phyloP scores from a whole-genome alignment of 37 sponge, comb jelly and placozoan genomes.

The Oopsacas minuta region DNA sequence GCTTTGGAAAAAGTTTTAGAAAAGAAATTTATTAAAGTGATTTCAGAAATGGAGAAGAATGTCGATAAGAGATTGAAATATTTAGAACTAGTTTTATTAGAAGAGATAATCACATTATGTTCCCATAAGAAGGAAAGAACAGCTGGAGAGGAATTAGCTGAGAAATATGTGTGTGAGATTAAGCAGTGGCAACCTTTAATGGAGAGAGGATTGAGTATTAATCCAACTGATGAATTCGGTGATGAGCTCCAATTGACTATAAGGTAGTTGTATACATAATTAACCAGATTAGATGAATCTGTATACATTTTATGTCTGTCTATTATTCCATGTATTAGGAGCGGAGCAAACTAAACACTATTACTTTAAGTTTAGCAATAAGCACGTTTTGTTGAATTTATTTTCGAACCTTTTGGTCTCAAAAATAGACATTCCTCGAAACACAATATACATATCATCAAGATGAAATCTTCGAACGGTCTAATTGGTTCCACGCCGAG shows the following conservation, averaged over 20 bases:
- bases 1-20: background rate
- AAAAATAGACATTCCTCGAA: too few relatives aligned
- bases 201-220: background rate
- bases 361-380: too few relatives aligned
- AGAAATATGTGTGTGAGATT: background rate
- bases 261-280: too few relatives aligned
- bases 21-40: background rate
- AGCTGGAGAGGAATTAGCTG: conserved; percentile 1
- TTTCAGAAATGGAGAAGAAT: background rate
- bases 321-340: too few relatives aligned
- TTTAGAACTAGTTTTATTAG: background rate
- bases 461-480: too few relatives aligned
- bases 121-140: background rate
- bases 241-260: background rate
- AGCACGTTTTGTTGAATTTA: too few relatives aligned
- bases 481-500: too few relatives aligned
- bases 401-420: too few relatives aligned
- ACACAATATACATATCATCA: too few relatives aligned
- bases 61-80: background rate
- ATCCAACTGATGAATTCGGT: background rate
- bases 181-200: background rate
- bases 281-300: too few relatives aligned
- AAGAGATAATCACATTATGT: conserved; percentile 2
- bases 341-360: too few relatives aligned
- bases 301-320: too few relatives aligned